Conservation (phyloP, 2,797 vertebrate genomes). For the Coracias cyanogaster region DNA sequence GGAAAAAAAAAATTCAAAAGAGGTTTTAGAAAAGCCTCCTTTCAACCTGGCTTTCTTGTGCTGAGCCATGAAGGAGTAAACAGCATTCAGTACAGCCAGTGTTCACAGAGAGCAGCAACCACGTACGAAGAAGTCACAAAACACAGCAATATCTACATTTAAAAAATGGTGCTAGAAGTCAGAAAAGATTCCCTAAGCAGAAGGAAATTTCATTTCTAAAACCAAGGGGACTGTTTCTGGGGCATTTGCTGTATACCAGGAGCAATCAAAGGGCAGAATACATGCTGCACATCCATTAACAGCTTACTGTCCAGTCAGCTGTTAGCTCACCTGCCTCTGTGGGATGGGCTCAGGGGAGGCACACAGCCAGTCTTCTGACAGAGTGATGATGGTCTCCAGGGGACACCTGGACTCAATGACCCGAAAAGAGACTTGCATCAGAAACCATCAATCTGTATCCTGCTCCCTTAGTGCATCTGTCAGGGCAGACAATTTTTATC, state of each 20-base stretch:
- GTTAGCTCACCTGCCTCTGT: background rate
- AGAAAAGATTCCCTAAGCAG: background rate
- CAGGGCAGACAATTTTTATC: background rate
- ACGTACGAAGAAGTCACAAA: background rate
- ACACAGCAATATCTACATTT: background rate
- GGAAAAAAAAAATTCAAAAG: background rate
- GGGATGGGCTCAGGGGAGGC: background rate
- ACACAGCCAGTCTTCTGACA: background rate
- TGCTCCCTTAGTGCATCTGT: background rate
- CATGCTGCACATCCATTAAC: background rate
- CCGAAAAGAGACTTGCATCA: fast-evolving
- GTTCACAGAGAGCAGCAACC: background rate
- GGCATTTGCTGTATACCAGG: background rate
- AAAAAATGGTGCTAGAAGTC: background rate
- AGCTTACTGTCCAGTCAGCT: background rate
- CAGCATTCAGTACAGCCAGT: background rate
- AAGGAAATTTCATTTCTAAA: background rate
- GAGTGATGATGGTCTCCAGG: background rate
- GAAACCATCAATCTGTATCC: background rate
- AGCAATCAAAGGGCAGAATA: background rate
- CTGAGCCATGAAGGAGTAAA: background rate
- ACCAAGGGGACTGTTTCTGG: background rate
- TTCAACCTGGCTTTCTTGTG: background rate
- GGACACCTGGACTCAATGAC: background rate
- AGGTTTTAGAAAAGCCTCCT: background rate